Percentiles rank a stretch among this genome's conserved stretches.
phyloP scores from a whole-genome alignment of 2,797 vertebrate genomes.

The Rhabdophis nuchalis region DNA sequence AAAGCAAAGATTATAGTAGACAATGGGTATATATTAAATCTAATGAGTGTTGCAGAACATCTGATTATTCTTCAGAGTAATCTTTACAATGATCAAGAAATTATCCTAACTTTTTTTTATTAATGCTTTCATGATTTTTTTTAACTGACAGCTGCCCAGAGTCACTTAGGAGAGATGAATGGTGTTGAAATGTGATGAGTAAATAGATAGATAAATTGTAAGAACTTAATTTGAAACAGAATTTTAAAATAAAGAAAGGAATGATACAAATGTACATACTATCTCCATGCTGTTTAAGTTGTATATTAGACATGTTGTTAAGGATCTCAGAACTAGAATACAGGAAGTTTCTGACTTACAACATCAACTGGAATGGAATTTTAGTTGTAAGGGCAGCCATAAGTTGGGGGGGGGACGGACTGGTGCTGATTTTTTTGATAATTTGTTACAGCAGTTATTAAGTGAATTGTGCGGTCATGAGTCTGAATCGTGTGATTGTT shows the following conservation, averaged over 20 bases:
- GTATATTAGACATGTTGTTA: neutral
- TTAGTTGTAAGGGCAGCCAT: neutral
- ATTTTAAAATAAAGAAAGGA: neutral
- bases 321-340: neutral
- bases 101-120: neutral
- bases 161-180: neutral
- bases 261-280: neutral
- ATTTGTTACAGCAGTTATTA: neutral
- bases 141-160: neutral
- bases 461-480: neutral
- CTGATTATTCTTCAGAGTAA: neutral
- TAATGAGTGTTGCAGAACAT: neutral
- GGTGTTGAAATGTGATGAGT: neutral
- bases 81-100: neutral
- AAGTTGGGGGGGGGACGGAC: neutral
- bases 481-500: neutral
- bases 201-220: neutral
- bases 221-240: neutral
- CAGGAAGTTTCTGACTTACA: neutral
- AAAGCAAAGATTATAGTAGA: neutral
- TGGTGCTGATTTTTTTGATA: neutral
- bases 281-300: neutral
- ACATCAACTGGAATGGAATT: neutral
- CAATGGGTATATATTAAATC: neutral
- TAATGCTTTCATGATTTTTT: neutral